Evolutionary conservation across 92 coral and sea anemone species (phyloP).

Genomic region (Parazoanthus atlanticus): DNA sequence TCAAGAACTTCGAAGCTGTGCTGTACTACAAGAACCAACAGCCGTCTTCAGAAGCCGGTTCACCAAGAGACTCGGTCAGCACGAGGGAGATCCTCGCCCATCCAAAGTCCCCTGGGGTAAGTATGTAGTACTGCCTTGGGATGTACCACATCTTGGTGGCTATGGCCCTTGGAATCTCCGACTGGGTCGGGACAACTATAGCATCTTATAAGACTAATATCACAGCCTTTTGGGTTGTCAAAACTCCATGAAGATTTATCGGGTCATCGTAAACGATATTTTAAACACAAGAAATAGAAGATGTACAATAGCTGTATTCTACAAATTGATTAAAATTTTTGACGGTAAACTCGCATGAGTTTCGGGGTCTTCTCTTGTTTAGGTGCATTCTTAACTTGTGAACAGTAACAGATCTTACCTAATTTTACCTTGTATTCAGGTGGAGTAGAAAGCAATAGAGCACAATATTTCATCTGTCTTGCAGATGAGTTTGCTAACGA

Average conservation of each 20-base stretch:
- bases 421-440: too few relatives aligned
- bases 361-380: too few relatives aligned
- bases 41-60: conserved; percentile 52
- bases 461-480: too few relatives aligned
- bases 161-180: too few relatives aligned
- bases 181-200: too few relatives aligned
- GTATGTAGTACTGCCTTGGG: not conserved
- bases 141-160: too few relatives aligned
- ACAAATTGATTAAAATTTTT: not conserved
- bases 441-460: too few relatives aligned
- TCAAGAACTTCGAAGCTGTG: conserved; percentile 97
- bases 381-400: too few relatives aligned
- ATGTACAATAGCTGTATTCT: not conserved
- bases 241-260: not conserved
- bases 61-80: conserved; percentile 31
- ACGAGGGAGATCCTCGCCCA: conserved; percentile 22
- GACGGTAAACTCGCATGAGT: too few relatives aligned
- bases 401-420: too few relatives aligned
- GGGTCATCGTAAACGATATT: not conserved
- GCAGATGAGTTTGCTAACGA: too few relatives aligned
- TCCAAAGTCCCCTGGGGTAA: conserved; percentile 57
- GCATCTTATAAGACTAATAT: too few relatives aligned
- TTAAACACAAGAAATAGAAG: not conserved
- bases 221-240: not conserved
- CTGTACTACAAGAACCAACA: conserved; percentile 92